Evolutionary conservation across 2,888 invertebrate genomes (phyloP), one percentile per base, ranked within the genome.

Genomic region (Isotomurus palustris): DNA sequence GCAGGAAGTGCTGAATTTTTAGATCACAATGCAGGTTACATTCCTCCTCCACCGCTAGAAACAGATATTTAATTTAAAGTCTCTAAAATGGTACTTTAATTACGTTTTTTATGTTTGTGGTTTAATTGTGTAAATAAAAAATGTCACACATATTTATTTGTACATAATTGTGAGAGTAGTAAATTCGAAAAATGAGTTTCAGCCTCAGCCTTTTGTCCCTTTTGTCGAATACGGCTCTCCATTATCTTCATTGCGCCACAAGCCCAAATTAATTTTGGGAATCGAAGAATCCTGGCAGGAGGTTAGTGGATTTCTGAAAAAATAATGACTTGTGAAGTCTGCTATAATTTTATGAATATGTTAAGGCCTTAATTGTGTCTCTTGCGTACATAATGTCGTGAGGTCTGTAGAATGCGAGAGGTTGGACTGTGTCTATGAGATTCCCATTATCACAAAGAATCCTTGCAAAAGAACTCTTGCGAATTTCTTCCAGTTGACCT

Each of bases 371-470:
- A n/a, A n/a, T n/a, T n/a, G n/a, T n/a, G n/a, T n/a, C n/a, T n/a
- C n/a, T n/a, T n/a, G n/a, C n/a, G n/a, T n/a, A n/a, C n/a, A n/a
- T n/a, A n/a, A n/a, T n/a, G n/a, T n/a, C n/a, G n/a, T n/a, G n/a
- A n/a, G n/a, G n/a, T n/a, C n/a, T n/a, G n/a, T n/a, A n/a, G n/a
- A n/a, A n/a, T n/a, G n/a, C n/a, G n/a, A n/a, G n/a, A n/a, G 64
- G 63, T 73, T 88, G 88, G 73, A 88, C 83, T 50, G 80, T 79
- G 62, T 78, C 72, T 6, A 88, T 81, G 41, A 82, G 76, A 69
- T 86, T 83, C 0, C 85, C 84, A 74, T 91, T 90, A 74, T 91
- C 88, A 73, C 91, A 91, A 57, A 91, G 77, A 22, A 90, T 74
- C 47, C 89, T 82, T 0, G 90, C 84, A 75, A 90, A 83, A 32